Percentiles rank a stretch among this genome's conserved stretches.
phyloP scores from a whole-genome alignment of 1,140 invertebrate species.

The Coboldia fuscipes region DNA sequence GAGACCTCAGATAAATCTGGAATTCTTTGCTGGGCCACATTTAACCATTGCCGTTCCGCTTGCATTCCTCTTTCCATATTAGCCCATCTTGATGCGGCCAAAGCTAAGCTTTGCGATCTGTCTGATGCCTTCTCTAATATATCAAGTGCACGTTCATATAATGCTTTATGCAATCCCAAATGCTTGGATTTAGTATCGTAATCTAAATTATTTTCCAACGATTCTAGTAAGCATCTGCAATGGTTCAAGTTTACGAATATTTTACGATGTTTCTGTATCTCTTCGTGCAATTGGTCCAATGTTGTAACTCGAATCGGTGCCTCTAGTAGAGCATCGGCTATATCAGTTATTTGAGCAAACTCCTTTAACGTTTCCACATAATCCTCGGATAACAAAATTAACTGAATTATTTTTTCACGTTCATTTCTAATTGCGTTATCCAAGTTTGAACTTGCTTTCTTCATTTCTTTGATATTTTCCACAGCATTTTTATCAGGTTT shows the following conservation, averaged over 20 bases:
- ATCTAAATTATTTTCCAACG: slow-evolving; percentile 62
- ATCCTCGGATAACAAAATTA: slow-evolving; percentile 52
- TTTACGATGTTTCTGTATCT: slow-evolving; percentile 71
- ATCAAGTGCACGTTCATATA: slow-evolving; percentile 46
- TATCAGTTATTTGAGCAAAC: slow-evolving; percentile 60
- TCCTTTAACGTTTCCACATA: slow-evolving; percentile 70
- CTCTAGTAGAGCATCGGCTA: slow-evolving; percentile 55
- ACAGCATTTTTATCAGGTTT: slow-evolving; percentile 24
- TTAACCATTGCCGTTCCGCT: slow-evolving; percentile 60
- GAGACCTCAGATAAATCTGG: slow-evolving; percentile 55
- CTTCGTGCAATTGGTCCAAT: slow-evolving; percentile 56
- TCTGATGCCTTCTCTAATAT: slow-evolving; percentile 59
- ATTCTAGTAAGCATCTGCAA: slow-evolving; percentile 61
- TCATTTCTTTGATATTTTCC: slow-evolving; percentile 32
- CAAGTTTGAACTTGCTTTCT: slow-evolving; percentile 41
- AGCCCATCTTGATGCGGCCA: slow-evolving; percentile 64
- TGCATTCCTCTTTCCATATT: slow-evolving; percentile 56
- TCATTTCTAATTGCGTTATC: slow-evolving; percentile 42
- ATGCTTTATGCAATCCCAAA: slow-evolving; percentile 46
- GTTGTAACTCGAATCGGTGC: slow-evolving; percentile 48
- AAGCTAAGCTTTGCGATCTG: slow-evolving; percentile 55
- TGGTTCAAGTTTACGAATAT: slow-evolving; percentile 75
- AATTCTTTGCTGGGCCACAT: slow-evolving; percentile 55
- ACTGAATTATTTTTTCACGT: slow-evolving; percentile 47
- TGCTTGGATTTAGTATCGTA: slow-evolving; percentile 49